These are phyloP conservation scores for Phalacrocorax pelagicus DNA, from an alignment of 2,113 vertebrate species.

Conservation along the genomic window DNA sequence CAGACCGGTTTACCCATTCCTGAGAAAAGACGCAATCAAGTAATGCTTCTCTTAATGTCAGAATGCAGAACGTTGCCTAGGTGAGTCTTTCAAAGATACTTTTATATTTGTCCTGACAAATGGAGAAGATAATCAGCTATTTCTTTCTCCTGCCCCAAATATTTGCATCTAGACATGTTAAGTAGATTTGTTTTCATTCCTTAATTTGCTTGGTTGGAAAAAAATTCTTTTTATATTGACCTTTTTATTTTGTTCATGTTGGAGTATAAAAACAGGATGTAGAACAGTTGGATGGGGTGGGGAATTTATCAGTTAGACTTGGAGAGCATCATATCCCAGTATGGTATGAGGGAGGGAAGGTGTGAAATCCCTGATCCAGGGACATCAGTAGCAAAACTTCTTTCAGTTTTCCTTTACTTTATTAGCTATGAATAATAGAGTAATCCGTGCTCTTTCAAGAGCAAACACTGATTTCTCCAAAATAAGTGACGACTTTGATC, in stretches of 20 bases:
- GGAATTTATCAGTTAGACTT: background rate
- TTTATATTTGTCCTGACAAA: background rate
- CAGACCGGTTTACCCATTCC: background rate
- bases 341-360: background rate
- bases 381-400: background rate
- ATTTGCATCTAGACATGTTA: background rate
- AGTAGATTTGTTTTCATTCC: background rate
- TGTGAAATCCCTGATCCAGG: background rate
- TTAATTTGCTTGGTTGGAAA: background rate
- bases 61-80: background rate
- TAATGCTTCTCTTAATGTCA: background rate
- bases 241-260: background rate
- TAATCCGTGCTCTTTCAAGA: background rate
- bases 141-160: background rate
- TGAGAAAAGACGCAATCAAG: background rate
- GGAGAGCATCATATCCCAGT: background rate
- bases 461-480: background rate
- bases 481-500: background rate
- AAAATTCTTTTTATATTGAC: background rate
- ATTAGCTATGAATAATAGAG: background rate
- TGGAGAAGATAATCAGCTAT: background rate
- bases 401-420: background rate
- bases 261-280: background rate
- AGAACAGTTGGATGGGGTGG: background rate
- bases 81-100: background rate